Evolutionary conservation across 1,140 invertebrate genomes (phyloP), one percentile per base, ranked within the genome.

Genomic region (Hesperophylax magnus): DNA sequence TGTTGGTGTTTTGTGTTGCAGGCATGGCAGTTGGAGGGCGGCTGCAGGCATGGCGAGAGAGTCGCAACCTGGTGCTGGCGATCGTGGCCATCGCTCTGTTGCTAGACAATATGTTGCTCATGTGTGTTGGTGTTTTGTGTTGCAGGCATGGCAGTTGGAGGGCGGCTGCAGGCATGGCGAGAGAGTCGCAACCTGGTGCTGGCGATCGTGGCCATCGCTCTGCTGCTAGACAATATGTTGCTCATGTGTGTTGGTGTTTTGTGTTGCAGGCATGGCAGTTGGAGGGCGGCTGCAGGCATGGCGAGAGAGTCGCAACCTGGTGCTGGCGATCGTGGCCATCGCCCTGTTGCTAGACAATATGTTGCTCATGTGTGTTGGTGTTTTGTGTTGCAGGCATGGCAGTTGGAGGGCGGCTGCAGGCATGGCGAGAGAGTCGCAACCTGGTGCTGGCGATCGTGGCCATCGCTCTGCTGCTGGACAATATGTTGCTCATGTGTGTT

Each of bases 151-250:
- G 65, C 77, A 69, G 77, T 67, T 60, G 77, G 77, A 11, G 88
- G 86, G 69, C 85, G 85, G 56, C 85, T 90, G 18, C 87, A 86
- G 61, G 88, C 88, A 15, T 95, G 94, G 89, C 92, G 98, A 81
- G 95, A 97, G 89, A 99, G 98, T 78, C 92, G 98, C 86, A 95
- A 95, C 85, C 92, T 99, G 78, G 96, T 99, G 63, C 93, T 99
- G 78, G 93, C 99, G 87, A 99, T 99, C 86, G 98, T 27, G 27
- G 27, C 27, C 27, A 27, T 27, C 27, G 27, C 27, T 5, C 27
- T 27, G 5, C 53, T 2, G 53, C 53, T 15, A 7, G 14, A 54
- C 53, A 54, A 54, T 56, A 17, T 56, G 54, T 22, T 60, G 69
- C 69, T 52, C 17, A 69, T 2, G 65, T 11, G 24, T 69, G 34